Base-by-base conservation (phyloP, 2,888 invertebrate species). In the Papilio demoleus region DNA sequence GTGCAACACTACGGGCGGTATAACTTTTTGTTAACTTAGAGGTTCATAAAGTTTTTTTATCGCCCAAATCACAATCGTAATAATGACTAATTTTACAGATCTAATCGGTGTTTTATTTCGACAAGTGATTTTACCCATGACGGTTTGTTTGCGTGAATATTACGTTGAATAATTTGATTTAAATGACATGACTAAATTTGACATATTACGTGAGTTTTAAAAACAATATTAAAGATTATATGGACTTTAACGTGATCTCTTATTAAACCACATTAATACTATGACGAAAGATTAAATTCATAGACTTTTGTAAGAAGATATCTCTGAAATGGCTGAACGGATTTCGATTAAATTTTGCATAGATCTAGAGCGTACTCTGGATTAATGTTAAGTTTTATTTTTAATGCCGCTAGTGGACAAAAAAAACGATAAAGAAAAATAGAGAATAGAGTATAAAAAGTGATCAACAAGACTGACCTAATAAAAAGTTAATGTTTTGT, bases 1-100 rank as follows among this genome's bases (percentile, higher is more conserved):
- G 71, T 70, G 72, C 66, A 70, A 65, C 71, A 61, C 72, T 67
- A 70, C 69, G 40, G 69, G 68, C 65, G 68, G 68, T 59, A 6
- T 19, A 34, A 17, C n/a, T 64, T 68, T 56, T 24, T 22, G 14
- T 66, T 50, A 56, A 34, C 17, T 22, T 14, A 47, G 11, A 56
- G 27, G 17, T 17, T 31, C 31, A 31, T 56, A 31, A 56, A 31
- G 31, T 31, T 56, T n/a, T n/a, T 56, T 56, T 56, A 56, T 56
- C 17, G 31, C 11, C 14, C 8, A 53, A 56, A 56, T 56, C 9
- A 31, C 53, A 53, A 53, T n/a, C 1, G 50, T 24, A n/a, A 0
- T 31, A 56, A 56, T 17, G 31, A 56, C 1, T 17, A 31, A 56
- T 56, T 56, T 56, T n/a, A 56, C 53, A 31, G 53, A 31, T 56